phyloP scores from a whole-genome alignment of 2,888 invertebrate species.

The Phyllotreta striolata region DNA sequence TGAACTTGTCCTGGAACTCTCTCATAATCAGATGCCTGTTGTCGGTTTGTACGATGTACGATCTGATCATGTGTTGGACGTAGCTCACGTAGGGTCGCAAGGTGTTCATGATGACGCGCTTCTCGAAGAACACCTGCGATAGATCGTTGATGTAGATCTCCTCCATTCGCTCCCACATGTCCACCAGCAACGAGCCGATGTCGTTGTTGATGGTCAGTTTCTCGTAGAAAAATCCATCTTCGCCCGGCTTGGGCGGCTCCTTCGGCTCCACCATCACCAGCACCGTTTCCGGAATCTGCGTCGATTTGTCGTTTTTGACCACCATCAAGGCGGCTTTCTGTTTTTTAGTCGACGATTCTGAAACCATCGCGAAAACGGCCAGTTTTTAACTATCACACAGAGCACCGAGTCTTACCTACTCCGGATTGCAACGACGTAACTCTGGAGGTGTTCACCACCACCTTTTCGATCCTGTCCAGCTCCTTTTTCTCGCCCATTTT shows the following conservation, averaged over 20 bases:
- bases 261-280: conserved; percentile 44
- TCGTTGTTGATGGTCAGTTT: conserved; percentile 52
- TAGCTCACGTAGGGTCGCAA: conserved; percentile 67
- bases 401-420: not conserved
- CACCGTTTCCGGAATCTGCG: conserved; percentile 52
- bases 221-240: conserved; percentile 58
- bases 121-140: conserved; percentile 65
- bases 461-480: conserved; percentile 30
- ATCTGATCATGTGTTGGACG: conserved; percentile 65
- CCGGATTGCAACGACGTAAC: not conserved
- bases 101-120: conserved; percentile 65
- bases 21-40: conserved; percentile 67
- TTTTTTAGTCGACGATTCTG: not conserved
- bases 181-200: conserved; percentile 55
- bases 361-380: no score
- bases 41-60: conserved; percentile 66
- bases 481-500: conserved; percentile 33
- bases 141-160: conserved; percentile 63
- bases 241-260: conserved; percentile 50
- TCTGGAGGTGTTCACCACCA: conserved; percentile 35
- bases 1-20: conserved; percentile 68
- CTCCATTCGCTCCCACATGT: conserved; percentile 62
- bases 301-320: conserved; percentile 49
- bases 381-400: no score
- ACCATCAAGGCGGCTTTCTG: not conserved